These are phyloP conservation scores for Catharus minimus DNA, from an alignment of 2,113 vertebrate species.

Conservation along the genomic window DNA sequence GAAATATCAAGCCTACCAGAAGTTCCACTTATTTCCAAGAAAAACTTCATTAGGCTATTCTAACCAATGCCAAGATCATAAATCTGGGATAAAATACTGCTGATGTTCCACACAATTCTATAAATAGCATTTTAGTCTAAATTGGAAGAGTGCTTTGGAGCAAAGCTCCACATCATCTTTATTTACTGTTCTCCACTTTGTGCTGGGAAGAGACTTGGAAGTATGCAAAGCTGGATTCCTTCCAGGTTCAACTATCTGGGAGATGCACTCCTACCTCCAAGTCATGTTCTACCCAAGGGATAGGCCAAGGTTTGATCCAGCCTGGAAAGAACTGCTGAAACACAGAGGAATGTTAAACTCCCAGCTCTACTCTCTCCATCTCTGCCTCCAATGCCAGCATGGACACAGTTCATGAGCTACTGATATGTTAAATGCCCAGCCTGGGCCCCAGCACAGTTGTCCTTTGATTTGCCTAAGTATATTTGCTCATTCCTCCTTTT, in stretches of 20 bases:
- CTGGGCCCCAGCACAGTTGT: fast-evolving
- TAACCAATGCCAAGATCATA: neutral
- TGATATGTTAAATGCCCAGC: neutral
- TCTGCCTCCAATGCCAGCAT: neutral
- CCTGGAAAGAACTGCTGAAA: neutral
- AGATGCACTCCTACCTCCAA: neutral
- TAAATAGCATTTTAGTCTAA: neutral
- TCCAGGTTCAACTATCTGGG: neutral
- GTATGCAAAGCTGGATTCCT: neutral
- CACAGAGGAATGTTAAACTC: neutral
- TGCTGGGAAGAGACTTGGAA: neutral
- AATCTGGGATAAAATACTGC: neutral
- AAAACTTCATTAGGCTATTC: neutral
- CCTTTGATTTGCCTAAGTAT: neutral
- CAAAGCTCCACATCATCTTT: neutral
- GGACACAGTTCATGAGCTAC: neutral
- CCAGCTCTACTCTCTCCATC: neutral
- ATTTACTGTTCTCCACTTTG: neutral
- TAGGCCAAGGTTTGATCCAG: neutral
- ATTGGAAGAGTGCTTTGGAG: neutral
- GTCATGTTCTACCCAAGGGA: neutral
- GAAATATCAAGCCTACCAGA: neutral
- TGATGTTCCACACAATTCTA: neutral
- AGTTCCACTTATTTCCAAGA: neutral
- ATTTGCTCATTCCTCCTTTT: conserved; percentile 36